Evolutionary conservation across 2,797 vertebrate genomes (phyloP).

Genomic region (Sebastes vulpes): DNA sequence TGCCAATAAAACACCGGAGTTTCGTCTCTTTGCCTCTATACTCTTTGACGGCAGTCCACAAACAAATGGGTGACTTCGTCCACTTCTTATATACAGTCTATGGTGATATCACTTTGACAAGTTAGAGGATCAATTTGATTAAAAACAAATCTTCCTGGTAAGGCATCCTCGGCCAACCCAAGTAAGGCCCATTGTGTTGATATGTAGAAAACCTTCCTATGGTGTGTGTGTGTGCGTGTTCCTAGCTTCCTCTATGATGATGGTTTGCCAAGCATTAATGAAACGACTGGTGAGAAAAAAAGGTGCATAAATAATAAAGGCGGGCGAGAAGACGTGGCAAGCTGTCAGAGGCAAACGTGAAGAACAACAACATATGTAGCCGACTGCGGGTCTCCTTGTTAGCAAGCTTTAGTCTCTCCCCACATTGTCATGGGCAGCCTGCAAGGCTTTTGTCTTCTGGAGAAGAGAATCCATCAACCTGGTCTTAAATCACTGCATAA

Average conservation of each 20-base stretch:
- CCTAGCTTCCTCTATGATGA: neutral
- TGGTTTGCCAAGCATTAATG: neutral
- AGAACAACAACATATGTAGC: conserved; percentile 60
- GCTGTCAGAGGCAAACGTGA: conserved; percentile 54
- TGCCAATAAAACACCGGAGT: no score
- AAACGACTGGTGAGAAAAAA: neutral
- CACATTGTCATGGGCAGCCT: conserved; percentile 59
- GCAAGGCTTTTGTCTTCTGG: conserved; percentile 61
- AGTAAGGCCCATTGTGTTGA: neutral
- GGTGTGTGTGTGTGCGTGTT: neutral
- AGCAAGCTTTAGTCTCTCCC: conserved; percentile 39
- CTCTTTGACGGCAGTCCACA: no score
- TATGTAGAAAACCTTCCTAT: neutral
- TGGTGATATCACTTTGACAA: neutral
- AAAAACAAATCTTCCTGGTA: neutral
- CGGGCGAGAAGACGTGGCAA: neutral
- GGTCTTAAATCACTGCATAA: conserved; percentile 77
- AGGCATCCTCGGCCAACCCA: neutral
- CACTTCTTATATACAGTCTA: neutral
- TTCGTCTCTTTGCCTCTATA: no score
- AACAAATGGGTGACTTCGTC: no score
- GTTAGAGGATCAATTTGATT: neutral
- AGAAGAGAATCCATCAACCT: conserved; percentile 73
- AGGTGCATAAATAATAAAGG: conserved; percentile 17
- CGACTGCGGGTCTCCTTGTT: conserved; percentile 57